Conservation (phyloP, 1,140 invertebrate species). For the Plodia interpunctella region DNA sequence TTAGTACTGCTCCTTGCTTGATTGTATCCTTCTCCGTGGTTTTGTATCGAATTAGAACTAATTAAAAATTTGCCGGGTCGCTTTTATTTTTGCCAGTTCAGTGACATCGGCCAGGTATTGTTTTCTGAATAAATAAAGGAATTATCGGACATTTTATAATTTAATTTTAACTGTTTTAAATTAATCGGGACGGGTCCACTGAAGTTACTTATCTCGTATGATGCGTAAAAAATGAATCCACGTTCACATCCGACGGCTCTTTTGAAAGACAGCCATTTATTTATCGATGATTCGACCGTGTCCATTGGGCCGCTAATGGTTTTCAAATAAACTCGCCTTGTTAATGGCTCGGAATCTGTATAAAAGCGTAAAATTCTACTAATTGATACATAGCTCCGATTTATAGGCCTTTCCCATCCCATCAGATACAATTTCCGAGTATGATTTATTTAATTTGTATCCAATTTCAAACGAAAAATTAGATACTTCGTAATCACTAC, state of each 20-base stretch:
- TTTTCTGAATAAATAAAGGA: not conserved
- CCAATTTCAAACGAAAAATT: not conserved
- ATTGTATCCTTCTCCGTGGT: conserved; percentile 62
- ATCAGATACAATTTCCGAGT: not conserved
- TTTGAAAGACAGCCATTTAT: conserved; percentile 44
- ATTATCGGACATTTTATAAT: not conserved
- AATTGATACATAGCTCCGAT: conserved; percentile 34
- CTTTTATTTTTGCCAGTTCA: conserved; percentile 22
- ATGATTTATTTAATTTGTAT: too few relatives aligned
- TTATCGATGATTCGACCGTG: conserved; percentile 41
- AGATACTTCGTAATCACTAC: not conserved
- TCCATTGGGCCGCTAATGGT: conserved; percentile 46
- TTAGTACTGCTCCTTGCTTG: conserved; percentile 58
- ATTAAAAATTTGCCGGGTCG: conserved; percentile 51
- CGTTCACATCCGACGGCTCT: conserved; percentile 18
- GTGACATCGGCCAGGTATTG: not conserved
- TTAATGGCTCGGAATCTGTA: conserved; percentile 38
- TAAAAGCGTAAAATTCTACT: conserved; percentile 38
- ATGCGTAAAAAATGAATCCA: not conserved
- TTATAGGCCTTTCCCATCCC: conserved; percentile 4
- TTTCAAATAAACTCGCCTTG: conserved; percentile 44
- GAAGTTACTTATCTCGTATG: not conserved
- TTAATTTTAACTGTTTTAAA: not conserved
- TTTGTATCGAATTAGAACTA: conserved; percentile 62
- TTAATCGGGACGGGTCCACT: not conserved